These are phyloP conservation scores for Xiphorhynchus elegans DNA, from an alignment of 2,113 vertebrate species.

Conservation along the genomic window DNA sequence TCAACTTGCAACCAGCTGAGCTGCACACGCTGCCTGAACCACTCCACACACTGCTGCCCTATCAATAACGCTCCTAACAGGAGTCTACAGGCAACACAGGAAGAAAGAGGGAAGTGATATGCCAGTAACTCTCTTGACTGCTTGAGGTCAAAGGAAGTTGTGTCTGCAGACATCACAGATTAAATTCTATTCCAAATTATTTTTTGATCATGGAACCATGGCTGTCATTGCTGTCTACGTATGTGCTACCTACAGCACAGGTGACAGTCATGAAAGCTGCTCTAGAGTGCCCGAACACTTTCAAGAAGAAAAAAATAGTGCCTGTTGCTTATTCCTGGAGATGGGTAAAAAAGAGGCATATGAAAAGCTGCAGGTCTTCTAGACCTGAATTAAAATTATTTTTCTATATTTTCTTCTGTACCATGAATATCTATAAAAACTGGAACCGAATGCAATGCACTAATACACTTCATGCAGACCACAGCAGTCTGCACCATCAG, in stretches of 20 bases:
- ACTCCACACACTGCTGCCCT: background rate
- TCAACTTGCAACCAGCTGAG: background rate
- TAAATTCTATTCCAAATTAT: background rate
- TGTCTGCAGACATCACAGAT: background rate
- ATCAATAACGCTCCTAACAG: background rate
- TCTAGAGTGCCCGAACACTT: background rate
- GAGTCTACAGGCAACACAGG: background rate
- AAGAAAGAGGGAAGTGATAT: background rate
- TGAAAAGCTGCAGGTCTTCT: no score
- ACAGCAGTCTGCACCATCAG: background rate
- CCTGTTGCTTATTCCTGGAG: background rate
- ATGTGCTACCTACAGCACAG: background rate
- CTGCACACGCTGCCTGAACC: background rate
- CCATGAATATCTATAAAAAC: background rate
- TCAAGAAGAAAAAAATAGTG: background rate
- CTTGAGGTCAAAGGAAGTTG: background rate
- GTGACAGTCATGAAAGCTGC: background rate
- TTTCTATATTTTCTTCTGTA: background rate
- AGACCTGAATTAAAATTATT: no score
- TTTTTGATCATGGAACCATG: background rate
- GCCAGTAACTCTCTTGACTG: background rate
- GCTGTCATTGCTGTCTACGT: background rate
- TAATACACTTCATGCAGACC: background rate
- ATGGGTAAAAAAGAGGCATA: background rate
- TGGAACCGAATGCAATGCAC: background rate